These are phyloP conservation scores for Paragorgia papillata DNA, from an alignment of 92 coral and sea anemone genomes.

Conservation along the genomic window DNA sequence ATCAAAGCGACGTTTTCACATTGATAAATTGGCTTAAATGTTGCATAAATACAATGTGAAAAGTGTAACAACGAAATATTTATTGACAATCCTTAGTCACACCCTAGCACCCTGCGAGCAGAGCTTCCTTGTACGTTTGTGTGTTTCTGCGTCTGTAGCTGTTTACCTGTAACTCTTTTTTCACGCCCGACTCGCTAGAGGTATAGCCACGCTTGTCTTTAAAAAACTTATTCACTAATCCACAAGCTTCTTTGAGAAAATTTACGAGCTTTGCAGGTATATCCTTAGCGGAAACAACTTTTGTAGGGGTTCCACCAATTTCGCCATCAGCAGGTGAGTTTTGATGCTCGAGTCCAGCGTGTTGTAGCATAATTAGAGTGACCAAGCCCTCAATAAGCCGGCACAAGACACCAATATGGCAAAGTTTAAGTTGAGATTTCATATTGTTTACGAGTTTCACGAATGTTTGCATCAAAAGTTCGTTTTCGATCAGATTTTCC, in stretches of 20 bases:
- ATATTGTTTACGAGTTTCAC: not conserved
- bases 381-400: conserved; percentile 17
- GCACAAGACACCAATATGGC: conserved; percentile 1
- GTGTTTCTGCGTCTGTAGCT: too few species aligned
- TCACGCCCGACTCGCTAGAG: not conserved
- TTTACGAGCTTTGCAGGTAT: not conserved
- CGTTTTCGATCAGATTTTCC: not conserved
- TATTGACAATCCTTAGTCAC: too few species aligned
- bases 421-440: not conserved
- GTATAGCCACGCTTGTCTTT: not conserved
- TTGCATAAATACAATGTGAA: too few species aligned
- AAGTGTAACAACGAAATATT: too few species aligned
- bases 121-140: too few species aligned
- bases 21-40: too few species aligned
- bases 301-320: not conserved
- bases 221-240: not conserved
- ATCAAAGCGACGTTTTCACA: too few species aligned
- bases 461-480: conserved; percentile 7
- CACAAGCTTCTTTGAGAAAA: not conserved
- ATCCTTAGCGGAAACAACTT: not conserved
- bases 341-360: not conserved
- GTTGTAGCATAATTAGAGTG: not conserved
- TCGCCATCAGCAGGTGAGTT: not conserved
- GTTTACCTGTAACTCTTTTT: conserved; percentile 8
- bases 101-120: too few species aligned